These are phyloP conservation scores for Coluber constrictor DNA, from an alignment of 2,797 vertebrate species.

Conservation along the genomic window DNA sequence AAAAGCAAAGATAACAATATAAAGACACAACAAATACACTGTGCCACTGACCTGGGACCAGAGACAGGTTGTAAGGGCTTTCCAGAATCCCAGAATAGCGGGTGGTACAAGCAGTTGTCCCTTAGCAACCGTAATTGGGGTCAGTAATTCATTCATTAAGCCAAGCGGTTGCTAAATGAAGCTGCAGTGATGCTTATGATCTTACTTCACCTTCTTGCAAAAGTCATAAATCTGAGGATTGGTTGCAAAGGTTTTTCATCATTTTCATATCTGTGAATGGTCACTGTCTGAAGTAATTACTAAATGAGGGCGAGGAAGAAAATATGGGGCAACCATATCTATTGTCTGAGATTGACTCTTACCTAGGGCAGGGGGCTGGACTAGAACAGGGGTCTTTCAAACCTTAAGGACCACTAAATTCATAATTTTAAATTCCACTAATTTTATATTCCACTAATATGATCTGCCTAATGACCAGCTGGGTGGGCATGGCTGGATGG, in stretches of 20 bases:
- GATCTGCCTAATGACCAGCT: too few relatives aligned
- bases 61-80: not conserved
- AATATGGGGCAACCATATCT: not conserved
- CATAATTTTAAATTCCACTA: too few relatives aligned
- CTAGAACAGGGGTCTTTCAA: not conserved
- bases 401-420: too few relatives aligned
- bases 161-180: not conserved
- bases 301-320: not conserved
- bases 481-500: too few relatives aligned
- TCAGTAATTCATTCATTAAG: not conserved
- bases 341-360: not conserved
- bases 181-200: not conserved
- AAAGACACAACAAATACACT: not conserved
- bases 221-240: not conserved
- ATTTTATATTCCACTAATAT: too few relatives aligned
- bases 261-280: not conserved
- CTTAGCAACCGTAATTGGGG: not conserved
- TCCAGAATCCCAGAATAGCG: not conserved
- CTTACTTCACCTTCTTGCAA: not conserved
- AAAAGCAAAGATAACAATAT: not conserved
- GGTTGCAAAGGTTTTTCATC: not conserved
- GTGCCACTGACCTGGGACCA: not conserved
- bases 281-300: not conserved
- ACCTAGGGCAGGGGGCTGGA: not conserved
- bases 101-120: not conserved